Evolutionary conservation across 2,888 invertebrate species (phyloP).

Genomic region (Campoletis raptor): DNA sequence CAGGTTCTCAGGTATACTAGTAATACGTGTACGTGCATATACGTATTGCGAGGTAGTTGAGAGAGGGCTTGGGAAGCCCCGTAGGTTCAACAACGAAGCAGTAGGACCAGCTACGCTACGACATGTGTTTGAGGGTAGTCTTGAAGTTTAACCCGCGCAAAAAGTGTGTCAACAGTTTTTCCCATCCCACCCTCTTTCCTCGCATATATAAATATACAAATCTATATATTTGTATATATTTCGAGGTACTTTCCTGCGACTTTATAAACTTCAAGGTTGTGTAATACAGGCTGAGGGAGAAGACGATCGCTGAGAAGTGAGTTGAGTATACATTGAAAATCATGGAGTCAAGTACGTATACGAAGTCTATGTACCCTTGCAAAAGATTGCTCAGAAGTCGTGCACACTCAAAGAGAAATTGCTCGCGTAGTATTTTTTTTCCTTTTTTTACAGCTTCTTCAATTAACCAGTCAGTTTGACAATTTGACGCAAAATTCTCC

Average conservation of each 20-base stretch:
- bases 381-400: conserved; percentile 30
- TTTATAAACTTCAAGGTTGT: conserved; percentile 51
- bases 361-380: conserved; percentile 24
- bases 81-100: conserved; percentile 57
- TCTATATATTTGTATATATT: conserved; percentile 12
- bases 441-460: not conserved
- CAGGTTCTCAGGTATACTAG: not conserved
- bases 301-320: conserved; percentile 38
- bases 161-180: conserved; percentile 68
- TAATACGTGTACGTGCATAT: conserved; percentile 19
- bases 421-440: not conserved
- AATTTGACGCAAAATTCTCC: not conserved
- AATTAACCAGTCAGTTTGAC: not conserved
- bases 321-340: conserved; percentile 19
- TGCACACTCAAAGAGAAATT: conserved; percentile 24
- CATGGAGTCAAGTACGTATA: conserved; percentile 27
- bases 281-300: conserved; percentile 16
- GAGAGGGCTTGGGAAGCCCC: conserved; percentile 62
- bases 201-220: not conserved
- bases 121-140: conserved; percentile 63
- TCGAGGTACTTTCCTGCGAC: not conserved
- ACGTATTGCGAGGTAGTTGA: conserved; percentile 37
- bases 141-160: conserved; percentile 67
- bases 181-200: conserved; percentile 22
- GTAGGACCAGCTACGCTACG: conserved; percentile 41